Evolutionary conservation across 2,113 vertebrate species (phyloP).

Genomic region (Megaceryle maxima): DNA sequence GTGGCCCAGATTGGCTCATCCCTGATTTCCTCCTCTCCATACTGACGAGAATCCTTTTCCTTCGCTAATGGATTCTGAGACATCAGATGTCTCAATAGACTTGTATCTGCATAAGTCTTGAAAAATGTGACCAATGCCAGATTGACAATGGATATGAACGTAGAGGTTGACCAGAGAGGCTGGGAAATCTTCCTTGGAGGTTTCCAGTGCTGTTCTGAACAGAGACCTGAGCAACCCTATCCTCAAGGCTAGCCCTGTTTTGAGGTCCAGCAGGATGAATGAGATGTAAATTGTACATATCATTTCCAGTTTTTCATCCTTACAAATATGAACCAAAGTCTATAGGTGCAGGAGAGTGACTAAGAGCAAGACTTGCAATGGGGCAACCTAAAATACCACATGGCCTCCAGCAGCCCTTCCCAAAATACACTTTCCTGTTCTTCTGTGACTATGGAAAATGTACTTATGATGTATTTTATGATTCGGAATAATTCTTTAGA

Average conservation of each 20-base stretch:
- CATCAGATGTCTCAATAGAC: not conserved
- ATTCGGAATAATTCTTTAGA: not conserved
- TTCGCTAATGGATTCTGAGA: not conserved
- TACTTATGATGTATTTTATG: not conserved
- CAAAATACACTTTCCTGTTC: not conserved
- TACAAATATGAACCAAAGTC: not conserved
- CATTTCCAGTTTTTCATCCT: not conserved
- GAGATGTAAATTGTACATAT: not conserved
- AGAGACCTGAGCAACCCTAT: accelerated
- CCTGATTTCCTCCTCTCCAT: not conserved
- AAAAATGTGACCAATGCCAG: not conserved
- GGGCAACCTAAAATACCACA: not conserved
- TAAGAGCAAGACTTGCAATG: not conserved
- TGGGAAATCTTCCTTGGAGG: not conserved
- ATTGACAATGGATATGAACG: not conserved
- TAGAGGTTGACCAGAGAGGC: not conserved
- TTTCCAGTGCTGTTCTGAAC: not conserved
- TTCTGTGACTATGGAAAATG: not conserved
- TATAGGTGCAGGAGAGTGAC: not conserved
- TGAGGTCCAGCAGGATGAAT: not conserved
- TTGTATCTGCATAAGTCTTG: not conserved
- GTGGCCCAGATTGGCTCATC: not conserved
- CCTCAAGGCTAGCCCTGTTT: not conserved
- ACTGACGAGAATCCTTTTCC: not conserved
- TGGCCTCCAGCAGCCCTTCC: not conserved